Percentiles rank a stretch among this genome's conserved stretches.
Evolutionary conservation across 2,888 invertebrate genomes (phyloP).

Genomic region (Oithona nana): DNA sequence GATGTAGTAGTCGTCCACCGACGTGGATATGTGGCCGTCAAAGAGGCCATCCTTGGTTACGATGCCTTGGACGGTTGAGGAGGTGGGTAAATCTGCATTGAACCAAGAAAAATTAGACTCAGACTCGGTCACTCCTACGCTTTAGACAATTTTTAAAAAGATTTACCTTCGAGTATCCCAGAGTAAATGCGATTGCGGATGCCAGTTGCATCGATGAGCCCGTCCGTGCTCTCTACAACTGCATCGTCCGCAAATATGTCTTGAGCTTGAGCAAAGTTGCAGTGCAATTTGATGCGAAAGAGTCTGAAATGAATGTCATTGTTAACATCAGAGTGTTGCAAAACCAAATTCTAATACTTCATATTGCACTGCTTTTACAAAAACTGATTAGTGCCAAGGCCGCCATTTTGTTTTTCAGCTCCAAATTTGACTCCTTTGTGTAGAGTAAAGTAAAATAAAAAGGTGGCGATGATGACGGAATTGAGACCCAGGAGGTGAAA

Average conservation of each 20-base stretch:
- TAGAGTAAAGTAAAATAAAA: no score
- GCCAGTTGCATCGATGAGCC: background rate
- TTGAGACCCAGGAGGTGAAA: no score
- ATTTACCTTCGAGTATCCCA: background rate
- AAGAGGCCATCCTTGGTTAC: constrained; percentile 69
- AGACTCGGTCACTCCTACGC: no score
- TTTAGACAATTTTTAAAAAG: no score
- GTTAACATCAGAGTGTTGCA: no score
- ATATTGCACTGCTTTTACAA: no score
- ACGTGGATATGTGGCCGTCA: constrained; percentile 65
- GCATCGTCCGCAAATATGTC: background rate
- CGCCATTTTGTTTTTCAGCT: no score
- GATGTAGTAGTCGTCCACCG: constrained; percentile 56
- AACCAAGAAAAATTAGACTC: no score
- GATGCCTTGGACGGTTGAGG: constrained; percentile 55
- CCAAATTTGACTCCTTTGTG: no score
- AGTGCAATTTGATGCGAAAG: background rate
- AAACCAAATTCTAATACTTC: no score
- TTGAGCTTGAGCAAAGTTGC: background rate
- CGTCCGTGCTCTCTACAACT: background rate
- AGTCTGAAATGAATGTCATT: background rate
- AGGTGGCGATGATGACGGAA: no score
- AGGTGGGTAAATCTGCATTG: background rate
- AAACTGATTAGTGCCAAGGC: no score
- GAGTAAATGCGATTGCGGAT: background rate